These are phyloP conservation scores for Indicator indicator DNA, from an alignment of 2,113 vertebrate genomes.

Conservation along the genomic window DNA sequence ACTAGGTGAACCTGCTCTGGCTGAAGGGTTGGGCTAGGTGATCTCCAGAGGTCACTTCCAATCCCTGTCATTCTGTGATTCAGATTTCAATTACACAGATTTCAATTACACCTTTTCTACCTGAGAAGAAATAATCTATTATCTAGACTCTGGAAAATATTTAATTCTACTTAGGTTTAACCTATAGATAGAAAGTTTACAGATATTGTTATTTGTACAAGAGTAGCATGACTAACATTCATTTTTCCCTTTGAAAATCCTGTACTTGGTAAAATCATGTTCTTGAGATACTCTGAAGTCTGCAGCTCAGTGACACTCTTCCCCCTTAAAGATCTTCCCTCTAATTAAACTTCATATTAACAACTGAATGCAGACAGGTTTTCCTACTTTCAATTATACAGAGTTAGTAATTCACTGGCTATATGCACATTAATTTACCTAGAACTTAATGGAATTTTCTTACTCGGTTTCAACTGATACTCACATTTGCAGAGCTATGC, in stretches of 20 bases:
- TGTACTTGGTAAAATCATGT: not conserved
- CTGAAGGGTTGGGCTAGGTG: no score
- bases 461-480: constrained; percentile 14
- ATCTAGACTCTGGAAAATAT: not conserved
- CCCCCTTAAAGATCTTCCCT: constrained; percentile 37
- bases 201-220: not conserved
- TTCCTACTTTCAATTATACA: constrained; percentile 59
- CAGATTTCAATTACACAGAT: not conserved
- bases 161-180: not conserved
- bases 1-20: no score
- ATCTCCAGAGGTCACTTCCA: no score
- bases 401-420: constrained; percentile 37
- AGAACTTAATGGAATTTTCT: constrained; percentile 42
- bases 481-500: not conserved
- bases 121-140: not conserved
- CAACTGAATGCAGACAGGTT: constrained; percentile 45
- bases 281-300: not conserved
- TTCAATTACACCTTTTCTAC: not conserved
- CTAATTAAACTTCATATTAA: constrained; percentile 67
- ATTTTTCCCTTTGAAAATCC: not conserved
- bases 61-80: no score
- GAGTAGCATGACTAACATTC: not conserved
- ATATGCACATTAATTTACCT: constrained; percentile 43
- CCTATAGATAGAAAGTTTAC: not conserved
- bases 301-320: constrained; percentile 35